Evolutionary conservation across 2,797 vertebrate genomes (phyloP), one percentile per base, ranked within the genome.

Genomic region (Neosilurus mollespiculum): DNA sequence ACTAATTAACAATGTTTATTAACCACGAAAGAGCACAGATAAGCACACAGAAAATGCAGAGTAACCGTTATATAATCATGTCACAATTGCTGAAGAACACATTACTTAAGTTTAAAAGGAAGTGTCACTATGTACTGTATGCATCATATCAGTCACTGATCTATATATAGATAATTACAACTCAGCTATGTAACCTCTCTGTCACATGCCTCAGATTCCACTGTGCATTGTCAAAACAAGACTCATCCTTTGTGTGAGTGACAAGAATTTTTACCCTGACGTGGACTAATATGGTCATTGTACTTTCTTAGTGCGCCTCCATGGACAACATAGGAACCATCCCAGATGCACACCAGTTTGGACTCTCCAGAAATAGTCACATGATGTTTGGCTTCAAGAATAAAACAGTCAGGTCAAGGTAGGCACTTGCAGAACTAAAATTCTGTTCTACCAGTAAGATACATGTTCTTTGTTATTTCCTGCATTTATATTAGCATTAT

Each of bases 291-390:
- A 80, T 87, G 30, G 81, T 86, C 22, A 7, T 58, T 62, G 66
- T 53, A 37, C 22, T 49, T 85, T 26, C 20, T 71, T 88, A 93
- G 90, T 99, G 98, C 87, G 86, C 84, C 0, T 86, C 85, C 3
- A 92, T 94, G 80, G 81, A 83, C 1, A 81, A 92, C 62, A 92
- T 91, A 0, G 90, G 59, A 56, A 90, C 90, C 5, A 78, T 97
- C 59, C 87, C 92, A 0, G 88, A 90, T 0, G 94, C 96, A 0
- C 90, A 90, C 88, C 97, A 97, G 89, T 97, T 98, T 81, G 97
- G 97, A 51, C 93, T 93, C n/a, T 91, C 94, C 6, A 94, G 78
- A 92, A 91, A 94, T 90, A 99, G 97, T 91, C 97, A 99, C 90
- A 92, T 98, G 88, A 92, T 94, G 53, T 88, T 98, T 83, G 91